Conservation (phyloP, 2,888 invertebrate genomes). For the Hyalella azteca region DNA sequence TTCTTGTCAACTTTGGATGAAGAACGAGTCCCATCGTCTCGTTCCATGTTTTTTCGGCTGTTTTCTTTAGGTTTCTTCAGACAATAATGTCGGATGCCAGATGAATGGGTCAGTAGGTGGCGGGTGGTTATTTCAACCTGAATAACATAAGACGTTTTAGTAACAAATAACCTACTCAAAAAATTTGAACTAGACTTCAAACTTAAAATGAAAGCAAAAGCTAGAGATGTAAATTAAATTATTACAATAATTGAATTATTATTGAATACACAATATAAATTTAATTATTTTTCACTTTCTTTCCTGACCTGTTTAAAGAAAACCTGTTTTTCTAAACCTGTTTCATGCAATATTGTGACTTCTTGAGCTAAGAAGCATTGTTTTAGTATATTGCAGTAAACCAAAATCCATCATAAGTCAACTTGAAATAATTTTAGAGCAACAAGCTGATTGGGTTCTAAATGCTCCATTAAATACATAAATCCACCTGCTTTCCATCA, state of each 20-base stretch:
- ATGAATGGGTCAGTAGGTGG: constrained; percentile 66
- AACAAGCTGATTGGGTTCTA: too few relatives aligned
- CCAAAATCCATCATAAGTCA: not conserved
- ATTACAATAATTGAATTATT: not conserved
- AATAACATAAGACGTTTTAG: not conserved
- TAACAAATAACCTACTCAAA: too few relatives aligned
- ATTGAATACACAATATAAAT: not conserved
- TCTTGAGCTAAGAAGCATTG: not conserved
- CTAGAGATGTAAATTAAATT: too few relatives aligned
- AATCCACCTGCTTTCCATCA: not conserved
- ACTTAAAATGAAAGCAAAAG: too few relatives aligned
- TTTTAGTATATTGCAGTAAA: not conserved
- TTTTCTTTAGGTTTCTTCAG: constrained; percentile 59
- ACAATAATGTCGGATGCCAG: constrained; percentile 68
- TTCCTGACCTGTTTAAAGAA: too few relatives aligned
- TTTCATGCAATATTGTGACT: not conserved
- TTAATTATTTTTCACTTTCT: too few relatives aligned
- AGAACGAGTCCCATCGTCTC: not conserved
- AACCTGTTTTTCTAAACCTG: too few relatives aligned
- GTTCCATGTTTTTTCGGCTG: not conserved
- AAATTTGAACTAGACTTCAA: too few relatives aligned
- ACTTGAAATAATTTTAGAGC: too few relatives aligned
- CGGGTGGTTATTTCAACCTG: constrained; percentile 66
- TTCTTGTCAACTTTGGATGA: not conserved
- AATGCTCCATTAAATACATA: not conserved